These are phyloP conservation scores for Parotocinclus haroldoi DNA, from an alignment of 2,797 vertebrate genomes.

Conservation along the genomic window DNA sequence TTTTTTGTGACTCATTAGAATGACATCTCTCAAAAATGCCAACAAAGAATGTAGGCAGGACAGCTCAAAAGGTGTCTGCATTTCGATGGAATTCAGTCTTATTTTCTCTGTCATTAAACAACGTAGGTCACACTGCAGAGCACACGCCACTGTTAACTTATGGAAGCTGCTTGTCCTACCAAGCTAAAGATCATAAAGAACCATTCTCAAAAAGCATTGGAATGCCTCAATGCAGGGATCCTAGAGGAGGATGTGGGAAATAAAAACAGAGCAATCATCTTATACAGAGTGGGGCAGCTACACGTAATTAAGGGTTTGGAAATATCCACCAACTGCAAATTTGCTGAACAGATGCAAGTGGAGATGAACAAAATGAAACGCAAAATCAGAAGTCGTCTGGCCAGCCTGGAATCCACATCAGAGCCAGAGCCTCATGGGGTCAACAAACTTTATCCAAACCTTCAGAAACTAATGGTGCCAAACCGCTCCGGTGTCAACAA, in stretches of 20 bases:
- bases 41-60: too few species aligned
- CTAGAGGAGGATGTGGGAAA: conserved; percentile 76
- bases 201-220: conserved; percentile 79
- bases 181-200: conserved; percentile 79
- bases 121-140: background rate
- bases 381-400: too few species aligned
- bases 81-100: background rate
- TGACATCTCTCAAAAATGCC: too few species aligned
- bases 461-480: too few species aligned
- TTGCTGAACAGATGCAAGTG: conserved; percentile 79
- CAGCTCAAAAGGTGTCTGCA: too few species aligned
- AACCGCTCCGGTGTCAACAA: too few species aligned
- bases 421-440: too few species aligned
- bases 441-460: too few species aligned
- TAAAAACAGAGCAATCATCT: conserved; percentile 70
- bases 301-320: conserved; percentile 78
- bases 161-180: conserved; percentile 62
- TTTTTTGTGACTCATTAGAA: too few species aligned
- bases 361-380: conserved; percentile 79
- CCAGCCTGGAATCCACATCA: too few species aligned
- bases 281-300: conserved; percentile 75
- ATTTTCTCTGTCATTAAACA: background rate
- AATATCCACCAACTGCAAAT: conserved; percentile 76
- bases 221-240: conserved; percentile 78
- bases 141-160: conserved; percentile 20